Percentiles rank a stretch among this genome's conserved stretches.
phyloP scores from a whole-genome alignment of 2,888 invertebrate species.

The Heteropelma amictum region DNA sequence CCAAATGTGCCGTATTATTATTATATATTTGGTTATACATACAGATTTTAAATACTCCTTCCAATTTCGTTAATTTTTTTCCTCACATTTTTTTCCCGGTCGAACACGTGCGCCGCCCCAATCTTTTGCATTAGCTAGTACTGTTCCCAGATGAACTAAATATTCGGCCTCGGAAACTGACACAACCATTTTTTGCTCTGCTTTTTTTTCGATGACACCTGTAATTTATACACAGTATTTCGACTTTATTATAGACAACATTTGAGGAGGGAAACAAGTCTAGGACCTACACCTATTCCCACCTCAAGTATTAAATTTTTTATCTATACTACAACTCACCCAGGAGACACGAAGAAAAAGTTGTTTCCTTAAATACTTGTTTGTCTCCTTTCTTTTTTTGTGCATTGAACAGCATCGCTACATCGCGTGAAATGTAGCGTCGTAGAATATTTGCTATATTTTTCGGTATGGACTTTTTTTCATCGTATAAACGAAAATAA shows the following conservation, averaged over 20 bases:
- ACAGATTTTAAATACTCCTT: too few relatives aligned
- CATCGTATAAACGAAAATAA: not conserved
- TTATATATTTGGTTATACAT: too few relatives aligned
- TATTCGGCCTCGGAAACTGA: slow-evolving; percentile 14
- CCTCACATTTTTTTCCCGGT: not conserved
- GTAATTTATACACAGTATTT: not conserved
- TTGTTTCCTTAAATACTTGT: slow-evolving; percentile 13
- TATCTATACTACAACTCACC: slow-evolving; percentile 2
- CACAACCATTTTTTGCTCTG: slow-evolving; percentile 1
- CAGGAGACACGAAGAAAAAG: slow-evolving; percentile 8
- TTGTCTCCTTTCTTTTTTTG: slow-evolving; percentile 11
- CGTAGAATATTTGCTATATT: not conserved
- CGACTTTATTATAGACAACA: slow-evolving; percentile 5
- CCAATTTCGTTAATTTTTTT: too few relatives aligned
- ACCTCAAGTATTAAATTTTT: not conserved
- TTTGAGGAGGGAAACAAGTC: too few relatives aligned
- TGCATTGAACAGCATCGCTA: slow-evolving; percentile 22
- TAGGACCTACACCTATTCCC: too few relatives aligned
- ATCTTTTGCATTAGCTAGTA: slow-evolving; percentile 22
- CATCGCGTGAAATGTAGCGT: slow-evolving; percentile 4
- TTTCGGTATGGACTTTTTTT: slow-evolving; percentile 4
- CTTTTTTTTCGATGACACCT: slow-evolving; percentile 22
- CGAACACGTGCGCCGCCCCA: slow-evolving; percentile 10
- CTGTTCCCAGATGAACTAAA: slow-evolving; percentile 3
- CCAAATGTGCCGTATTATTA: too few relatives aligned